Conservation (phyloP, 2,888 invertebrate genomes). For the Nipponacmea schrenckii region DNA sequence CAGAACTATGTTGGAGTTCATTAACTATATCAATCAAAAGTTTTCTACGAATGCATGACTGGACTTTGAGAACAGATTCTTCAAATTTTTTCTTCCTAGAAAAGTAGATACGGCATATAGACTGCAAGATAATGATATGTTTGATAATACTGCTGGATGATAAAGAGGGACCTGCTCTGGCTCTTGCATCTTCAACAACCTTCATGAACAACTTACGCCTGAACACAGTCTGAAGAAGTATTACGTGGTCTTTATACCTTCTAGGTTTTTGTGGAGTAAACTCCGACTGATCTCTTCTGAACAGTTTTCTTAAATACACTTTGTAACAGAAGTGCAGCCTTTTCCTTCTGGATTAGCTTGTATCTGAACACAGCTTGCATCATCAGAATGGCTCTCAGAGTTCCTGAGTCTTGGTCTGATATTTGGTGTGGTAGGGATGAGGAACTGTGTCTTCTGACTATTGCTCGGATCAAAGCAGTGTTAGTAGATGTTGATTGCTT, state of each 20-base stretch:
- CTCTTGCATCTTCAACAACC: background rate
- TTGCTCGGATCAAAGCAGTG: background rate
- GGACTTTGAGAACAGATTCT: background rate
- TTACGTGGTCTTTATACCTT: background rate
- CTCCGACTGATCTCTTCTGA: background rate
- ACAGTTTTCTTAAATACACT: background rate
- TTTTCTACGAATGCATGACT: background rate
- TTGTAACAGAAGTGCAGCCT: background rate
- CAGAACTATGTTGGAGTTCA: background rate
- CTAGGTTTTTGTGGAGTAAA: background rate
- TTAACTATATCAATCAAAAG: background rate
- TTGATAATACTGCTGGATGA: background rate
- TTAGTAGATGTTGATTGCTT: background rate
- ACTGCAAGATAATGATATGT: background rate
- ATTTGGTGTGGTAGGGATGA: background rate
- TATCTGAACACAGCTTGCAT: slow-evolving; percentile 3
- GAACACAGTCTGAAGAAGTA: background rate
- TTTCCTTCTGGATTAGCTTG: background rate
- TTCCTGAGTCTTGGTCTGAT: background rate
- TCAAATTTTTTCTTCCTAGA: background rate
- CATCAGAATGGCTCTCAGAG: background rate
- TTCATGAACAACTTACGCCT: background rate
- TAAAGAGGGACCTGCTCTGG: background rate
- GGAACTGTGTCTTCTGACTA: background rate
- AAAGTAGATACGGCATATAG: background rate